Base-by-base conservation (phyloP, 2,888 invertebrate species). In the Gari tellinella region DNA sequence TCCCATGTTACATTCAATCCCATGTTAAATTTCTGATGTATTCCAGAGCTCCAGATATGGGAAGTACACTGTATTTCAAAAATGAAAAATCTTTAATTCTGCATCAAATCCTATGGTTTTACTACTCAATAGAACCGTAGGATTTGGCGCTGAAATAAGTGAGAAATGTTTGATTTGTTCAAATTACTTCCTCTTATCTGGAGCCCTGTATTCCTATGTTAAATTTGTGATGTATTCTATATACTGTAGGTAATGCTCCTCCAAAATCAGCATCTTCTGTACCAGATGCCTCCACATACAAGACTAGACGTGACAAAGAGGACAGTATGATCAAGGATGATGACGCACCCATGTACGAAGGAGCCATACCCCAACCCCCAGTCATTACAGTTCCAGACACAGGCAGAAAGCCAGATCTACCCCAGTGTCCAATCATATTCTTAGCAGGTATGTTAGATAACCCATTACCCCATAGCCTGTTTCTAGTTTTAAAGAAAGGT, bases 401-500 rank as follows among this genome's bases (percentile, higher is more conserved):
- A 40, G 90, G 90, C n/a, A 73, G 91, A 12, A 86, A 83, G 56
- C 72, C 70, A 5, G 87, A 78, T n/a, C 70, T 90, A 5, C 89
- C 90, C 1, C 40, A 81, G 17, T 86, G 86, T 88, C 97, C 97
- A 57, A 95, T 97, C 60, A 94, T 98, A 48, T 86, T 89, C 66
- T 53, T 88, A 0, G 85, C 85, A 72, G 89, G 88, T 86, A 68
- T 43, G 72, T 58, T 12, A n/a, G 5, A 7, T 31, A 31, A 10
- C 31, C 31, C 31, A 10, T 31, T 31, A 31, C 4, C 31, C 31
- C 31, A 31, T n/a, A n/a, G n/a, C n/a, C n/a, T n/a, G n/a, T n/a
- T n/a, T n/a, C n/a, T n/a, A n/a, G n/a, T n/a, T n/a, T n/a, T n/a
- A n/a, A n/a, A n/a, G n/a, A n/a, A n/a, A n/a, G n/a, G n/a, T n/a